Conservation (phyloP, 2,797 vertebrate genomes). For the Pygocentrus nattereri region DNA sequence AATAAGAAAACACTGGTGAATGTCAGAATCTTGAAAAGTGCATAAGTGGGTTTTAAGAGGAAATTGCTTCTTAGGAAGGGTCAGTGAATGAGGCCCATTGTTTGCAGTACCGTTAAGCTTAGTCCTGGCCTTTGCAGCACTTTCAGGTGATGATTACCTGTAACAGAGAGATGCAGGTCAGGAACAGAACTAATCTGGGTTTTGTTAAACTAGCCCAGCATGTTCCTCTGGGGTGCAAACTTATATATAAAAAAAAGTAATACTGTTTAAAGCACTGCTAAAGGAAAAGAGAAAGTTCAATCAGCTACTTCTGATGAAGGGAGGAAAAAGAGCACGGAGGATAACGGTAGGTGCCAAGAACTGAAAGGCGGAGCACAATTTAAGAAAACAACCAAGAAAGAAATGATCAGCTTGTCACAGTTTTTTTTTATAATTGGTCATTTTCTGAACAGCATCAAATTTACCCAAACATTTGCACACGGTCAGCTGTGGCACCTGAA, state of each 20-base stretch:
- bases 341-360: not conserved
- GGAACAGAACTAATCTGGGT: not conserved
- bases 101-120: not conserved
- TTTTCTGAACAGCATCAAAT: constrained; percentile 13
- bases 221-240: constrained; percentile 2
- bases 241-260: constrained; percentile 33
- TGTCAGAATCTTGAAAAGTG: no score
- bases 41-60: no score
- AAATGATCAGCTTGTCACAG: constrained; percentile 21
- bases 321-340: not conserved
- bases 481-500: not conserved
- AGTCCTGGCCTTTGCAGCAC: not conserved
- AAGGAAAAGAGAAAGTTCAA: constrained; percentile 2
- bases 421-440: constrained; percentile 12
- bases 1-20: no score
- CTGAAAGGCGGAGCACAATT: not conserved
- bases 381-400: not conserved
- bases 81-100: no score
- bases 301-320: constrained; percentile 37
- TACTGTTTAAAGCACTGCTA: constrained; percentile 47
- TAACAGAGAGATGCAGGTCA: not conserved
- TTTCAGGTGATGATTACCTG: not conserved
- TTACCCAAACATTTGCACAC: constrained; percentile 17
- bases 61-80: no score
- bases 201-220: constrained; percentile 1